Evolutionary conservation across 2,888 invertebrate genomes (phyloP).

Genomic region (Tiliacea aurago): DNA sequence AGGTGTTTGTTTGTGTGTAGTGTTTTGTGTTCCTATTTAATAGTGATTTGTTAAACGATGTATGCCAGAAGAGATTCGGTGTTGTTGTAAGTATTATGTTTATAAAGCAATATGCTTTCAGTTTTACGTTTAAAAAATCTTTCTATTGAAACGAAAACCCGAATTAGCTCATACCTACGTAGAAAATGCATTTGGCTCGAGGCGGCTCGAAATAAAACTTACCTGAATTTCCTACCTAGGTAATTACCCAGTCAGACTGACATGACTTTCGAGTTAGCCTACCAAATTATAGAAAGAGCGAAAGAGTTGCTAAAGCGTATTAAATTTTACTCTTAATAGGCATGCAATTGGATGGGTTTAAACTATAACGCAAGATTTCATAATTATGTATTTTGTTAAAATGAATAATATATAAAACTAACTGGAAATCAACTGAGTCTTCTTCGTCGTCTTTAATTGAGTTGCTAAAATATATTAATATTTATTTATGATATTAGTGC

Average conservation of each 20-base stretch:
- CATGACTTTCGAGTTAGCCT: constrained; percentile 34
- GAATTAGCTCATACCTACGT: constrained; percentile 1
- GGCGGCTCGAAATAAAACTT: constrained; percentile 20
- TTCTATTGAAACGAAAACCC: not conserved
- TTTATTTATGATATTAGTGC: too few relatives aligned
- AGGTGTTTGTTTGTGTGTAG: too few relatives aligned
- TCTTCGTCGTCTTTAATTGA: too few relatives aligned
- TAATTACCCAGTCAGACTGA: constrained; percentile 22
- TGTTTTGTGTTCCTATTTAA: too few relatives aligned
- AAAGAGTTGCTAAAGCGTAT: not conserved
- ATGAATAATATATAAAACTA: too few relatives aligned
- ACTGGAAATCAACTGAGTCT: too few relatives aligned
- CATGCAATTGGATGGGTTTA: too few relatives aligned
- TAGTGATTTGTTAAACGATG: too few relatives aligned
- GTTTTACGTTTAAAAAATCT: not conserved
- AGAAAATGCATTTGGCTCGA: constrained; percentile 12
- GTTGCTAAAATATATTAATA: too few relatives aligned
- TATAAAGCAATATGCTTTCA: not conserved
- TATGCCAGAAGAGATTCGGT: too few relatives aligned
- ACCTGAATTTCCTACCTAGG: constrained; percentile 29
- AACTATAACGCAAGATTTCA: too few relatives aligned
- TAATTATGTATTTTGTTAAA: too few relatives aligned
- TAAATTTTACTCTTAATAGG: not conserved
- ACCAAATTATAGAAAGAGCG: constrained; percentile 10
- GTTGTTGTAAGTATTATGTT: not conserved